Base-by-base conservation (phyloP, 2,888 invertebrate genomes). In the Drosophila percnosoma region DNA sequence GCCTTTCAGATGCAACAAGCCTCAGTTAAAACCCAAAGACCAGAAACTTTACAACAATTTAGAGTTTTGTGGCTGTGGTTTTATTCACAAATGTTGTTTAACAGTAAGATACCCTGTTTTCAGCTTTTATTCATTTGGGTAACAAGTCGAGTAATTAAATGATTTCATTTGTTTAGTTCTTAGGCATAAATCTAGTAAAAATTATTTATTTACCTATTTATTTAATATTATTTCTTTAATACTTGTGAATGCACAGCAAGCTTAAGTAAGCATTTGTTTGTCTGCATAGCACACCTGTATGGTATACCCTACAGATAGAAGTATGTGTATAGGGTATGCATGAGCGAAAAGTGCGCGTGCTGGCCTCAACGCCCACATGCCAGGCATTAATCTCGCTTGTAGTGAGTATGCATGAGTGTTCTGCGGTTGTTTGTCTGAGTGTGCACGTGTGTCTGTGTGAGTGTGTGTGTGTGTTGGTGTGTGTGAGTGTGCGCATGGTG, bases 321-420 rank as follows among this genome's bases (percentile, higher is more conserved):
- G 21, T 8, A 15, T 0, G 1, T 36, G 42, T 57, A 24, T 27
- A 73, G 78, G 81, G 69, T 81, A 81, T 68, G 5, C 29, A 7
- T 10, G 54, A 55, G 63, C 58, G 61, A 31, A 62, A 65, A 73
- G 69, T 62, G 81, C 79, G 79, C 79, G 74, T 81, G 82, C 79
- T 81, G 68, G 31, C 64, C 73, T 60, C 65, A 69, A 69, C 87
- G 80, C 85, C 89, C 86, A 89, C 89, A 87, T 66, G 78, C 54
- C 69, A 80, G 67, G 72, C 77, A 45, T 62, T 61, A 27, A 64
- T 52, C 55, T 68, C 64, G 77, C 59, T 65, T 42, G 52, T 55
- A n/a, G 36, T 59, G 70, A 42, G n/a, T 69, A 38, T 69, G 42
- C 48, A 55, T 75, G 49, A 40, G 36, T 71, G 65, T 55, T 38